Conservation (phyloP, 2,113 vertebrate genomes). For the Cathartes aura region DNA sequence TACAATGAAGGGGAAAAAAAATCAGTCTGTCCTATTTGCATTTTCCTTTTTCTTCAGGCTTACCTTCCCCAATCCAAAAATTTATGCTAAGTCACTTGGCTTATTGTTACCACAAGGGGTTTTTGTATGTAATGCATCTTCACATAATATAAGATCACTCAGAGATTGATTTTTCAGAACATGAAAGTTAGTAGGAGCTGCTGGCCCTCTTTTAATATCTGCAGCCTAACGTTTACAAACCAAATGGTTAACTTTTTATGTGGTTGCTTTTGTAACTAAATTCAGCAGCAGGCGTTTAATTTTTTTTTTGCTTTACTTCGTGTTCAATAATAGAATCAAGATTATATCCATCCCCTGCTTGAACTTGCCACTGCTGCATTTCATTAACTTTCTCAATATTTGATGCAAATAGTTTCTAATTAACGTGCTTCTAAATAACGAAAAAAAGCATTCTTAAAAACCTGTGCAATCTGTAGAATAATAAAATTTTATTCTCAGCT, state of each 20-base stretch:
- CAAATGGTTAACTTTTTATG: background rate
- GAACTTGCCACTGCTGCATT: background rate
- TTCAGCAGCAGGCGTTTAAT: background rate
- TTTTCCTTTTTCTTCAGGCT: conserved; percentile 8
- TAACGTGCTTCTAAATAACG: background rate
- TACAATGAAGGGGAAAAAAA: background rate
- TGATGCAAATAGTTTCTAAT: conserved; percentile 35
- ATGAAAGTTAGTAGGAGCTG: background rate
- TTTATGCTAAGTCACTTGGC: background rate
- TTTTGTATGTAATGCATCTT: background rate
- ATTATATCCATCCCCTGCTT: background rate
- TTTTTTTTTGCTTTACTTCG: background rate
- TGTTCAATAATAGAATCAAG: conserved; percentile 6
- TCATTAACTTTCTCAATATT: conserved; percentile 31
- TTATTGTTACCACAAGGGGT: background rate
- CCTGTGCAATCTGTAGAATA: background rate
- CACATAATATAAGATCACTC: background rate
- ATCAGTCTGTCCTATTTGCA: background rate
- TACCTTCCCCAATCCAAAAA: background rate
- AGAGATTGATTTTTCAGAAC: background rate
- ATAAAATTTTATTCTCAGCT: background rate
- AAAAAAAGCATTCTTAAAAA: background rate
- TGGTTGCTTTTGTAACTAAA: background rate
- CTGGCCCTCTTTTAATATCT: background rate
- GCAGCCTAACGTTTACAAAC: background rate